These are phyloP conservation scores for Xiphorhynchus elegans DNA, from an alignment of 2,113 vertebrate species.

Conservation along the genomic window DNA sequence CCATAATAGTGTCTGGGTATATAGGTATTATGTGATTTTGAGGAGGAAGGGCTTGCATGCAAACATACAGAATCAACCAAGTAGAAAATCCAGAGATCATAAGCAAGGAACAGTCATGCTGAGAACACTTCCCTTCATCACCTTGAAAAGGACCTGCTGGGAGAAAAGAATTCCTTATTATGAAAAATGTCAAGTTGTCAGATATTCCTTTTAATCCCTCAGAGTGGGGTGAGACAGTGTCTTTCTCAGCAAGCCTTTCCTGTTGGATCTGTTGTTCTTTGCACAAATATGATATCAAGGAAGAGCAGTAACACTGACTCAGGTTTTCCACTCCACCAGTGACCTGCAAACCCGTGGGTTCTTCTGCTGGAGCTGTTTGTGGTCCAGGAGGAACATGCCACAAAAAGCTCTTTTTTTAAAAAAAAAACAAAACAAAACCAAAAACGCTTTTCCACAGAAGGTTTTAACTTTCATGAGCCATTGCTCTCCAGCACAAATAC, in stretches of 20 bases:
- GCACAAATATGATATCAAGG: neutral
- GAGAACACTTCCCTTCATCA: neutral
- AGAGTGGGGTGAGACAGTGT: neutral
- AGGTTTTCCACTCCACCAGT: neutral
- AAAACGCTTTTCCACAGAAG: neutral
- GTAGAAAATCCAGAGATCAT: neutral
- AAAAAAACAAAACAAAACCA: no score
- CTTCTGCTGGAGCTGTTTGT: neutral
- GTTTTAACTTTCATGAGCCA: neutral
- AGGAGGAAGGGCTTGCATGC: neutral
- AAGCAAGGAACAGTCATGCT: neutral
- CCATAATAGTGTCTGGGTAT: neutral
- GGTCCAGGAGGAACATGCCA: neutral
- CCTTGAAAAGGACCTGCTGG: neutral
- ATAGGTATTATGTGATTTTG: neutral
- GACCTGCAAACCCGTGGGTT: neutral
- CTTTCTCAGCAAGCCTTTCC: neutral
- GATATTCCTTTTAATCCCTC: neutral
- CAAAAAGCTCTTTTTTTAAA: neutral
- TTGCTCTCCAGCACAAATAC: neutral
- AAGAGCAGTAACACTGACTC: neutral
- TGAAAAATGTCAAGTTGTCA: neutral
- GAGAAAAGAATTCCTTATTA: neutral
- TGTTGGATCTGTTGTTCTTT: neutral
- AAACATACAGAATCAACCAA: neutral